These are phyloP conservation scores for Vimba vimba DNA, from an alignment of 2,113 vertebrate genomes.

Conservation along the genomic window DNA sequence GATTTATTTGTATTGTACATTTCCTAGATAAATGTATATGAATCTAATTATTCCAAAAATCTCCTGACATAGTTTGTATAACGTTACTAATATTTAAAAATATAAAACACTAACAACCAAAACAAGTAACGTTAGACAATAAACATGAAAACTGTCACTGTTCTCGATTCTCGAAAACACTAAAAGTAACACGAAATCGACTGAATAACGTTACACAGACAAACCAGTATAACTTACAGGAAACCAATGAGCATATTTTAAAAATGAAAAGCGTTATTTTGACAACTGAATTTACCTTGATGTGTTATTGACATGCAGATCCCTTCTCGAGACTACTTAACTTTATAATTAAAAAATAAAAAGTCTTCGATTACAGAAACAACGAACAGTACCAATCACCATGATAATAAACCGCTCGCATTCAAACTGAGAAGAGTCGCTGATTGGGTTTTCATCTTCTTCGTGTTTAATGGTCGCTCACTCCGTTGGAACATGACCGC, in stretches of 20 bases:
- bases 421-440: slow-evolving; percentile 20
- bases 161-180: background rate
- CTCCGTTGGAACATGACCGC: background rate
- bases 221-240: background rate
- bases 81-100: background rate
- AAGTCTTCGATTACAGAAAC: background rate
- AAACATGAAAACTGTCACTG: no score
- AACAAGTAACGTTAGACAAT: background rate
- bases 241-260: background rate
- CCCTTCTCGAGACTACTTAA: background rate
- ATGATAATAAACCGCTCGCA: slow-evolving; percentile 12
- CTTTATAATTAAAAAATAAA: background rate
- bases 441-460: slow-evolving; percentile 48
- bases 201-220: background rate
- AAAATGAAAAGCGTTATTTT: background rate
- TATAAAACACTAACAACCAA: background rate
- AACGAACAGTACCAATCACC: background rate
- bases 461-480: background rate
- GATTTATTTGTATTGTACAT: background rate
- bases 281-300: background rate
- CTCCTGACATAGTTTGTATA: no score
- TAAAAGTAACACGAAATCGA: background rate
- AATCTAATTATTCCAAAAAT: background rate
- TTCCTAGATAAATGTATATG: background rate
- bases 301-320: background rate